Conservation (phyloP, 2,888 invertebrate species). For the Epirrita christyi region DNA sequence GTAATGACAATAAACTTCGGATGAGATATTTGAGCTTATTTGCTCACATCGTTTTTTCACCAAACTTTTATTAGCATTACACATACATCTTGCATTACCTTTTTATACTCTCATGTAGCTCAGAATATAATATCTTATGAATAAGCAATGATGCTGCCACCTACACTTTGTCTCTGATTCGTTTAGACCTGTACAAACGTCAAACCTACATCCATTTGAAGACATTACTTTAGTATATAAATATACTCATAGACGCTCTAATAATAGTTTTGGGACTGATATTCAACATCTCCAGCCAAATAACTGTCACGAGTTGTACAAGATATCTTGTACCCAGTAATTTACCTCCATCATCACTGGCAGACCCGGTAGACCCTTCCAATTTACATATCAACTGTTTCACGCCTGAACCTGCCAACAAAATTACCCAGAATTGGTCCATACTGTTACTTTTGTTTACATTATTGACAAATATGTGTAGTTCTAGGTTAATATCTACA, state of each 20-base stretch:
- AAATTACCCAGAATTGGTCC: too few species aligned
- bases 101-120: constrained; percentile 12
- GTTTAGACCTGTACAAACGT: constrained; percentile 13
- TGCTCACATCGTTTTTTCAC: background rate
- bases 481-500: background rate
- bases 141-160: constrained; percentile 20
- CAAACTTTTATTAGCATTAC: background rate
- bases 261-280: constrained; percentile 8
- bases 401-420: background rate
- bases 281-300: constrained; percentile 6
- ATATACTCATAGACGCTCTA: background rate
- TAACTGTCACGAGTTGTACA: constrained; percentile 7
- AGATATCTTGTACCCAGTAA: background rate
- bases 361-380: background rate
- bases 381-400: background rate
- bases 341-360: background rate
- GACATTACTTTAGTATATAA: constrained; percentile 1
- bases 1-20: too few species aligned
- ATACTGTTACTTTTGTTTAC: constrained; percentile 3
- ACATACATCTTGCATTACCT: background rate
- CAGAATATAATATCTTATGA: constrained; percentile 18
- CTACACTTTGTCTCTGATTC: constrained; percentile 12
- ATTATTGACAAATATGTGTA: background rate
- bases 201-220: constrained; percentile 10
- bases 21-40: background rate